Base-by-base conservation (phyloP, 1,140 invertebrate species). In the Penaeus japonicus region DNA sequence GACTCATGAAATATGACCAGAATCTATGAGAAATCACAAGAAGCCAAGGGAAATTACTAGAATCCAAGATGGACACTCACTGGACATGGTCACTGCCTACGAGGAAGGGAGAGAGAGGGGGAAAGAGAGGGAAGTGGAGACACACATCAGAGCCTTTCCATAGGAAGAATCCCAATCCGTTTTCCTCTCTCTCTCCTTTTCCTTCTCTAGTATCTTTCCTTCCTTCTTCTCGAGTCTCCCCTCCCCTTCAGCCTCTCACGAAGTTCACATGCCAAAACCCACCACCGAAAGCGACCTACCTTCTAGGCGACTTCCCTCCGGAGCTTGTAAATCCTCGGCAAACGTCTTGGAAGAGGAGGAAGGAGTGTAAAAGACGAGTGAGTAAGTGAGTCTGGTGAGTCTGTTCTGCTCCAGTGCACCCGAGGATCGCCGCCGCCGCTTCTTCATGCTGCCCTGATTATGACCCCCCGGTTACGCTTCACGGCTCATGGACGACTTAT, bases 381-480 rank as follows among this genome's bases (percentile, higher is more conserved):
- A 75, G 24, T 54, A 78, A 78, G 87, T 62, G 79, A 24, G 65
- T 47, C 47, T 47, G 47, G 47, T 47, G 47, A 47, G 78, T 55
- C 62, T 90, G 89, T 90, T 90, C 30, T 90, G 89, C 75, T 90
- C 89, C 89, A 90, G 86, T 90, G 89, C 57, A 80, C 89, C 75
- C 84, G 85, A 87, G 89, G 84, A 35, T 89, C 89, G 89, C 83
- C 88, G 75, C 62, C 81, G 73, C 81, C 81, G 54, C 79, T 79
- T 62, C 89, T 78, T 87, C 85, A 81, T 82, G 89, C 85, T 85
- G 87, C 86, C 89, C 89, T 65, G 73, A 90, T 90, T 88, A 88
- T 90, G 86, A 90, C 89, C 89, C 79, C 86, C 89, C 89, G 84
- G 90, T 89, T 89, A 85, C 87, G 88, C 90, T 91, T 79, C 89